phyloP scores from a whole-genome alignment of 2,888 invertebrate species.

The Hypolimnas misippus region DNA sequence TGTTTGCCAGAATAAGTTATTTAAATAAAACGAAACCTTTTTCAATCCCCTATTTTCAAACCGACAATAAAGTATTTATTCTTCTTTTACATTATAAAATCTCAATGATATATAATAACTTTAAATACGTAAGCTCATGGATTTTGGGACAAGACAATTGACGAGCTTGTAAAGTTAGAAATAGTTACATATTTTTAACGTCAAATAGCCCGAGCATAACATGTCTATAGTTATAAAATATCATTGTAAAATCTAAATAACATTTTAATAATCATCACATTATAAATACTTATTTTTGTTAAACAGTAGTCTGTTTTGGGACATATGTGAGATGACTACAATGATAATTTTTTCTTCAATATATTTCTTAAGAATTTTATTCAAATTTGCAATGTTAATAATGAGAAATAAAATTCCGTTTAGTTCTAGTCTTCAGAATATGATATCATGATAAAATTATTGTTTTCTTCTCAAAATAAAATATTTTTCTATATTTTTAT shows the following conservation, averaged over 20 bases:
- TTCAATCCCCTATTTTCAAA: slow-evolving; percentile 28
- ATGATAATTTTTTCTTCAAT: background rate
- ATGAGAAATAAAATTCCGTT: too few relatives aligned
- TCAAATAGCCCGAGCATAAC: too few relatives aligned
- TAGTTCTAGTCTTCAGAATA: too few relatives aligned
- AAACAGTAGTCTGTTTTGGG: slow-evolving; percentile 20
- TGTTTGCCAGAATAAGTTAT: slow-evolving; percentile 38
- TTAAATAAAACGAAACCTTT: slow-evolving; percentile 32
- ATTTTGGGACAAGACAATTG: too few relatives aligned
- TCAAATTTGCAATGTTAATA: background rate
- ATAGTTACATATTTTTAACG: too few relatives aligned
- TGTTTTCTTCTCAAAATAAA: too few relatives aligned
- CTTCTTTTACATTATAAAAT: slow-evolving; percentile 33
- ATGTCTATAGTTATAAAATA: too few relatives aligned
- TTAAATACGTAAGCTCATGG: slow-evolving; percentile 58
- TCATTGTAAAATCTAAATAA: slow-evolving; percentile 24
- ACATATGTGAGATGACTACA: slow-evolving; percentile 25
- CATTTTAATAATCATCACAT: too few relatives aligned
- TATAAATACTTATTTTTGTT: slow-evolving; percentile 7
- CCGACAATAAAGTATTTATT: slow-evolving; percentile 32
- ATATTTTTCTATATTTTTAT: too few relatives aligned
- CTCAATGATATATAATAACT: slow-evolving; percentile 51
- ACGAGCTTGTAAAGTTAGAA: too few relatives aligned
- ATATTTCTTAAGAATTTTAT: slow-evolving; percentile 15
- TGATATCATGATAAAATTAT: too few relatives aligned